These are phyloP conservation scores for Drosophila nigrodunni DNA, from an alignment of 1,140 invertebrate genomes.

Conservation along the genomic window DNA sequence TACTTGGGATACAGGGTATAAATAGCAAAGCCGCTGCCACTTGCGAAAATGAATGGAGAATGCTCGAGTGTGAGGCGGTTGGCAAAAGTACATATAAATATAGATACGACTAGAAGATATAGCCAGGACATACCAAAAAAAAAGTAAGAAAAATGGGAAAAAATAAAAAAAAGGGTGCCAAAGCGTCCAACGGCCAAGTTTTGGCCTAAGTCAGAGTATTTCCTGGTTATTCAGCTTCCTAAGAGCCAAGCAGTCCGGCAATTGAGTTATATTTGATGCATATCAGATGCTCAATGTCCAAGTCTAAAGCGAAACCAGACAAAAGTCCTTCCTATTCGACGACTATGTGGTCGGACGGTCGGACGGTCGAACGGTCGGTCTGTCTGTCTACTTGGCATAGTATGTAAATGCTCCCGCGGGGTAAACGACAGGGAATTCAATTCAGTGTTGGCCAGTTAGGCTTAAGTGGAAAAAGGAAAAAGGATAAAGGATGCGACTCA, in stretches of 20 bases:
- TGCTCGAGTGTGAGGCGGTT: slow-evolving; percentile 55
- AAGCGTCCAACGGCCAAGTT: slow-evolving; percentile 61
- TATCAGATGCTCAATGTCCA: slow-evolving; percentile 73
- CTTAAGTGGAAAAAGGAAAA: slow-evolving; percentile 51
- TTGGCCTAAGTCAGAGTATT: slow-evolving; percentile 68
- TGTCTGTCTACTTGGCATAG: too few species aligned
- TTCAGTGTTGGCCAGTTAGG: slow-evolving; percentile 49
- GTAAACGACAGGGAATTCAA: slow-evolving; percentile 40
- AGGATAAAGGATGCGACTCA: slow-evolving; percentile 30
- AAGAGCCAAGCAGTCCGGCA: slow-evolving; percentile 62
- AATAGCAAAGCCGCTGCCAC: slow-evolving; percentile 73
- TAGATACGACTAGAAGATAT: slow-evolving; percentile 44
- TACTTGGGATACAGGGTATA: slow-evolving; percentile 22
- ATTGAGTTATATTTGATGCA: slow-evolving; percentile 82
- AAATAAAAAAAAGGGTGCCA: slow-evolving; percentile 48
- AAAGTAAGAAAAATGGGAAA: neutral
- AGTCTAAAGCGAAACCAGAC: slow-evolving; percentile 50
- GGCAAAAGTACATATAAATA: slow-evolving; percentile 45
- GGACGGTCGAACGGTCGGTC: slow-evolving; percentile 1
- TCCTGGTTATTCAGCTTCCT: slow-evolving; percentile 74
- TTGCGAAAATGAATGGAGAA: slow-evolving; percentile 80
- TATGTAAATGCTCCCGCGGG: slow-evolving; percentile 77
- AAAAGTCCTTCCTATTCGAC: slow-evolving; percentile 48
- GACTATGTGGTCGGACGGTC: slow-evolving; percentile 26
- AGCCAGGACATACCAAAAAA: slow-evolving; percentile 4